Conservation (phyloP, 2,888 invertebrate genomes). For the Athripsodes cinereus region DNA sequence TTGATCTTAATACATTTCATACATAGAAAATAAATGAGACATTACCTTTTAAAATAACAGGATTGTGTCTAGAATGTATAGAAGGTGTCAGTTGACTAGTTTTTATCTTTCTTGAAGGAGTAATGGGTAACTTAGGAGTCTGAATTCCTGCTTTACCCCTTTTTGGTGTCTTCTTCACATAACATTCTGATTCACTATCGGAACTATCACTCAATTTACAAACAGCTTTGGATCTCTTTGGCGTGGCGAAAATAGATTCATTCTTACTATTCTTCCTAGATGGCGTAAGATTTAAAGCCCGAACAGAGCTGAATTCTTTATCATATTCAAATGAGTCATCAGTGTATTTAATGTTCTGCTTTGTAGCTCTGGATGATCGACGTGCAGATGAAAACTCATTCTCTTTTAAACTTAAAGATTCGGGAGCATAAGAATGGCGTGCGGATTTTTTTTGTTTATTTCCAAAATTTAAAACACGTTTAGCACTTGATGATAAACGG, state of each 20-base stretch:
- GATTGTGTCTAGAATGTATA: conserved; percentile 19
- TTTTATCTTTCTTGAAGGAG: conserved; percentile 8
- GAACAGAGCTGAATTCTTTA: neutral
- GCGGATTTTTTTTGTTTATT: conserved; percentile 8
- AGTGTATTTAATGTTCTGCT: conserved; percentile 12
- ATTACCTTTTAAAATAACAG: conserved; percentile 16
- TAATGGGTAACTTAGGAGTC: conserved; percentile 3
- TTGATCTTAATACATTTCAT: neutral
- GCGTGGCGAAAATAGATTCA: neutral
- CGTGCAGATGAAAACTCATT: neutral
- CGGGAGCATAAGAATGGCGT: conserved; percentile 37
- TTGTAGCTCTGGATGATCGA: conserved; percentile 8
- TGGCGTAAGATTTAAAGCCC: conserved; percentile 6
- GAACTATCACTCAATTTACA: conserved; percentile 9
- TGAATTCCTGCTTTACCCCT: conserved; percentile 7
- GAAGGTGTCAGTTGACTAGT: conserved; percentile 20
- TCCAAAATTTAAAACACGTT: conserved; percentile 21
- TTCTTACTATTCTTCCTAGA: neutral
- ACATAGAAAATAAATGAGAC: neutral
- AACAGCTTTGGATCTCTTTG: conserved; percentile 12
- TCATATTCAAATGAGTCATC: conserved; percentile 10
- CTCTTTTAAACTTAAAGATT: neutral
- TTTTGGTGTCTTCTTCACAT: conserved; percentile 20
- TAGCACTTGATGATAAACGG: conserved; percentile 26
- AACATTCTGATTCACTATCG: conserved; percentile 23